Evolutionary conservation across 2,888 invertebrate genomes (phyloP), one percentile per base, ranked within the genome.

Genomic region (Metopia argyrocephala): DNA sequence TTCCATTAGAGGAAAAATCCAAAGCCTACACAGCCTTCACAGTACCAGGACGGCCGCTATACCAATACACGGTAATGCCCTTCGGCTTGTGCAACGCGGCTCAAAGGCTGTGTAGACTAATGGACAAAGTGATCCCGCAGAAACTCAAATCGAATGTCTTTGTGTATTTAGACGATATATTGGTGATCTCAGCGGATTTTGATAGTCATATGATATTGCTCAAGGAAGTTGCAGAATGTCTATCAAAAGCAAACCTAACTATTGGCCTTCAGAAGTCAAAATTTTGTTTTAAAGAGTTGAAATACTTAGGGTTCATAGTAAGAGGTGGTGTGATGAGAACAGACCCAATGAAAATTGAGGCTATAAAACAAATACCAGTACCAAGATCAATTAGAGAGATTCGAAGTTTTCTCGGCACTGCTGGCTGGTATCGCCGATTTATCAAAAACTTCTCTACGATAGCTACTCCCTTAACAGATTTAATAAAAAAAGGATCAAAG

Each of bases 381-480:
- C n/a, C n/a, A n/a, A n/a, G n/a, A n/a, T n/a, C n/a, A n/a, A n/a
- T n/a, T n/a, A n/a, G n/a, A n/a, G n/a, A n/a, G n/a, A n/a, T n/a
- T 2, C 66, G 83, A 2, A 25, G 82, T 38, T 83, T 84, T 48
- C 56, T 84, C 25, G 84, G 84, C 2, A 76, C 83, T 54, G 68
- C 82, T 1, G 79, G 79, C 0, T 85, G 83, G 83, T 84, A 82
- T 27, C 56, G 82, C 4, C 61, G 79, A 0, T 83, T 83, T 52
- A 82, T 83, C 7, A 46, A 48, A 20, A 76, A 84, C 48, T 84
- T 70, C 20, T 79, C 82, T 0, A 38, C 38, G 2, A n/a, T 83
- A 4, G 48, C 83, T 5, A 50, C 62, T 1, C 78, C 84, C 0
- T 27, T 84, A 0, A 79, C 70, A 0, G 27, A 59, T 7, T 50